Evolutionary conservation across 1,140 invertebrate species (phyloP), one percentile per base, ranked within the genome.

Genomic region (Araneus ventricosus): DNA sequence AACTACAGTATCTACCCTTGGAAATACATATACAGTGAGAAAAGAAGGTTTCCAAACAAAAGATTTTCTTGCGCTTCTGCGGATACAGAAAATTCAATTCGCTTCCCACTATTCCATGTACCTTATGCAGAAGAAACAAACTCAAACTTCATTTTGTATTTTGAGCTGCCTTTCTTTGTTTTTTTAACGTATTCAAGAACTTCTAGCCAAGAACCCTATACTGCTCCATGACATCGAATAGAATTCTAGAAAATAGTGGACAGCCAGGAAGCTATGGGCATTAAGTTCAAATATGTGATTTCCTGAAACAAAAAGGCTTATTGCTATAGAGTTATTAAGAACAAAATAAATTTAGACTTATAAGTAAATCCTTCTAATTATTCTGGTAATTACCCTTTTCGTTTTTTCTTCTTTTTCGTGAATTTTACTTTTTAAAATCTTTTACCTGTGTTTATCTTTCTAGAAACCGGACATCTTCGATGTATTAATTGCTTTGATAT

Each of bases 51-150:
- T 75, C 34, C 70, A 75, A 75, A 75, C 70, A 75, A 75, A 75
- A 75, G 70, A 75, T 75, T 75, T 75, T 75, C 14, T 20, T 75
- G 70, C 70, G 70, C 70, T 75, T 75, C 70, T 75, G 70, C 34
- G 70, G 70, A 75, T 75, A 75, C 70, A 75, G 70, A 75, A 75
- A 75, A 75, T 75, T 75, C 70, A 75, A 75, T 75, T 75, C 70
- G 34, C 70, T 75, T 75, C 70, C 70, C 70, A 75, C 34, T 75
- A 75, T 75, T 4, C 30, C 70, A 75, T 75, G 70, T 37, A 75
- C 70, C 30, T 75, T 75, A 75, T 75, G 70, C 67, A 75, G 67
- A 34, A 75, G 67, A 75, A 75, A 75, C 67, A 34, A 37, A 75
- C 70, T 34, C 70, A 75, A 37, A 75, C 70, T 75, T 75, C 70